Base-by-base conservation (phyloP, 2,888 invertebrate genomes). In the Idaea aversata region DNA sequence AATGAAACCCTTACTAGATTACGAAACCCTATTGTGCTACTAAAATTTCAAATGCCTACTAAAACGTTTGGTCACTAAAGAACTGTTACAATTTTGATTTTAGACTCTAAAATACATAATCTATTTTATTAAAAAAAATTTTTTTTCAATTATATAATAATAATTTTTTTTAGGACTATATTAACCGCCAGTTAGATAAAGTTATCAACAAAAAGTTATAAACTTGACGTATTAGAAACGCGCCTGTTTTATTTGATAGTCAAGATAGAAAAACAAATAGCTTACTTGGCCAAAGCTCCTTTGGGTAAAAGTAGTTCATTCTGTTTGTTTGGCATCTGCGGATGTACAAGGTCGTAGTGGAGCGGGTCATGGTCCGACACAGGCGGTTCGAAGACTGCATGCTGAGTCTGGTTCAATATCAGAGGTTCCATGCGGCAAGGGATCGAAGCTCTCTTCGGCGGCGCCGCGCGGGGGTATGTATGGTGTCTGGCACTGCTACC, bases 221-320 rank as follows among this genome's bases (percentile, higher is more conserved):
- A 47, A 47, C 7, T 2, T 10, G 10, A 13, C 47, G 10, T 7
- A 13, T 47, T 0, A 25, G 25, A 25, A 25, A 25, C 25, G 25
- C 25, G 3, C 7, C 4, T 47, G 0, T 36, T 36, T 7, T 47
- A 47, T 13, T 47, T 34, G 5, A 13, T 35, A 3, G 15, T 36
- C 25, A 35, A 16, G 15, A 35, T 59, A 57, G 16, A 35, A 34
- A 65, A 65, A 63, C 66, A 13, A 36, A 64, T 34, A 34, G 73
- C 85, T 86, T 79, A 91, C 92, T 91, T 90, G 71, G 90, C 88
- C 67, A 93, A 80, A 59, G 83, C 83, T 77, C 91, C 90, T 75
- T 85, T 90, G 66, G 88, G 80, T 72, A 88, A 90, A 66, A 84
- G 77, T 59, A 81, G 77, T 65, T 85, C 84, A 75, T 88, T 88